Conservation (phyloP, 2,888 invertebrate species). For the Polyommatus icarus region DNA sequence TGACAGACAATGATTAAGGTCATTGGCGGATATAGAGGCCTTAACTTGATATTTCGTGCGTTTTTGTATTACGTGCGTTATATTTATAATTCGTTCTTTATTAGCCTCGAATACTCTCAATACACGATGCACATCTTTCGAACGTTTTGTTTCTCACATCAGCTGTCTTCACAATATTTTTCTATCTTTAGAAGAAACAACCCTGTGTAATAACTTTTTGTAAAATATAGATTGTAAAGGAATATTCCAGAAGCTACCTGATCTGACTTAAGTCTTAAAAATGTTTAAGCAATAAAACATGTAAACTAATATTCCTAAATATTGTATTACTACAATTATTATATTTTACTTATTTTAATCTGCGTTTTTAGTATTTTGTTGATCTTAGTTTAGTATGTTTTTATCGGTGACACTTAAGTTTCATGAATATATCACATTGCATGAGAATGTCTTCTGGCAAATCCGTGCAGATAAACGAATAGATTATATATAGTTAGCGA, state of each 20-base stretch:
- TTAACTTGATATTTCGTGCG: too few relatives aligned
- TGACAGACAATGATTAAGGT: too few relatives aligned
- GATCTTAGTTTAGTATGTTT: background rate
- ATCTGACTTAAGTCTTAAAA: background rate
- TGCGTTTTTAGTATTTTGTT: constrained; percentile 10
- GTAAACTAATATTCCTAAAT: background rate
- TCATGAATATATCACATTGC: constrained; percentile 17
- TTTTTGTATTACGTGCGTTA: too few relatives aligned
- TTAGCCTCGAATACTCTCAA: too few relatives aligned
- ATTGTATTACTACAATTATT: constrained; percentile 1
- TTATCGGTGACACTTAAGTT: constrained; percentile 5
- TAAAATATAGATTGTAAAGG: background rate
- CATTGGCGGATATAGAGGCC: too few relatives aligned
- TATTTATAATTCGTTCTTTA: too few relatives aligned
- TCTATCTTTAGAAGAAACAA: too few relatives aligned
- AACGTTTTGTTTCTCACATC: too few relatives aligned
- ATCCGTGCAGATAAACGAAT: constrained; percentile 12
- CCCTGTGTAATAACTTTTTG: background rate
- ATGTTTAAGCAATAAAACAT: background rate
- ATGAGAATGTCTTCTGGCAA: background rate
- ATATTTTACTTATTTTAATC: constrained; percentile 3
- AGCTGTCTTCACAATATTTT: background rate
- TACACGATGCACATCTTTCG: too few relatives aligned
- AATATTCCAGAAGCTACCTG: background rate
- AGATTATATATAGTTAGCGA: background rate